Percentiles rank a stretch among this genome's conserved stretches.
phyloP scores from a whole-genome alignment of 2,113 vertebrate genomes.

The Ammodytes dubius region DNA sequence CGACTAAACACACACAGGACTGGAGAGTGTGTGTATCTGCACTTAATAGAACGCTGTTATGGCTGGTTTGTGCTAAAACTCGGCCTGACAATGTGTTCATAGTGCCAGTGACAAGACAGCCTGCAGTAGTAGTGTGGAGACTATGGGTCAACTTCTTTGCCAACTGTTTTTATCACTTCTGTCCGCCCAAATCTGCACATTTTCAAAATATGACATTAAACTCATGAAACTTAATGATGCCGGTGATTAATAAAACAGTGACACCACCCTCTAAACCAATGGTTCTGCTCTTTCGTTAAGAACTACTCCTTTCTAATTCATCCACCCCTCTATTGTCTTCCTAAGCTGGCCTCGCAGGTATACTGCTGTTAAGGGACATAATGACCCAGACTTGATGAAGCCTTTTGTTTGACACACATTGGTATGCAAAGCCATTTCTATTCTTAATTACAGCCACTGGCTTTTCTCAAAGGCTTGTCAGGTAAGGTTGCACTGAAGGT shows the following conservation, averaged over 20 bases:
- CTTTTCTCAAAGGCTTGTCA: slow-evolving; percentile 29
- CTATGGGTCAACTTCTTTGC: neutral
- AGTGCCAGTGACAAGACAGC: neutral
- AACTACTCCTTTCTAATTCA: neutral
- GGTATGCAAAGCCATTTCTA: slow-evolving; percentile 59
- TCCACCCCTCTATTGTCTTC: slow-evolving; percentile 16
- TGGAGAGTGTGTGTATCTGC: neutral
- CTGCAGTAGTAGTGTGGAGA: slow-evolving; percentile 5
- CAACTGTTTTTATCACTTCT: neutral
- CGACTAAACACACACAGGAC: slow-evolving; percentile 7
- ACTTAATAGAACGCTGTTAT: neutral
- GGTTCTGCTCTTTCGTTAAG: neutral
- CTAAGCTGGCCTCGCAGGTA: slow-evolving; percentile 38
- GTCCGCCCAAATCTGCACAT: slow-evolving; percentile 9
- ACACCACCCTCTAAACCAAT: neutral
- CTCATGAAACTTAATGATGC: slow-evolving; percentile 6
- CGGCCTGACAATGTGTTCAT: neutral
- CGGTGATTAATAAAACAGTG: neutral
- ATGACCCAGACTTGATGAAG: slow-evolving; percentile 47
- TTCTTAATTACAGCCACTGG: slow-evolving; percentile 47
- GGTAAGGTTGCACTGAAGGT: slow-evolving; percentile 17
- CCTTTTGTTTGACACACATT: slow-evolving; percentile 56
- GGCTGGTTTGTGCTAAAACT: slow-evolving; percentile 1
- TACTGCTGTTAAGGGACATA: slow-evolving; percentile 21
- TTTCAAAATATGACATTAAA: slow-evolving; percentile 29